Percentiles rank a stretch among this genome's conserved stretches.
phyloP scores from a whole-genome alignment of 2,888 invertebrate genomes.

The Drosophila silvestris region DNA sequence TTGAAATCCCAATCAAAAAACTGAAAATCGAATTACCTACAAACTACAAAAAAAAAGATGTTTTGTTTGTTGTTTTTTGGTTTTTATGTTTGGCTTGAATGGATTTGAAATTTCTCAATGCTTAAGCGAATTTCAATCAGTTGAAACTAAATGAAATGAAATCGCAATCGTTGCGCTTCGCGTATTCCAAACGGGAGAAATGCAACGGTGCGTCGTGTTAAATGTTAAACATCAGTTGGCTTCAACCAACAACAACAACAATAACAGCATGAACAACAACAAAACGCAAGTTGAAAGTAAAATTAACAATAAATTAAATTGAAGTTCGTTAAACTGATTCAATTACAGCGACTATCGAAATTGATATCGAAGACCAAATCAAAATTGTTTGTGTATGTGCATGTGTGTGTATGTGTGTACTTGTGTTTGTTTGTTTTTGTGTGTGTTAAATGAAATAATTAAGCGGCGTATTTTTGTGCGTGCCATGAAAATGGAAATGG shows the following conservation, averaged over 20 bases:
- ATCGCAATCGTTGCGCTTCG: slow-evolving; percentile 50
- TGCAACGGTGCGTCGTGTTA: slow-evolving; percentile 44
- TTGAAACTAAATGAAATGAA: slow-evolving; percentile 45
- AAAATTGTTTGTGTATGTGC: slow-evolving; percentile 2
- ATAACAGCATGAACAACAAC: slow-evolving; percentile 24
- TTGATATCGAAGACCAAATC: slow-evolving; percentile 38
- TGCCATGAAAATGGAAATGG: slow-evolving; percentile 57
- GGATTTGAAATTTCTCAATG: slow-evolving; percentile 14
- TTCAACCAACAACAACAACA: slow-evolving; percentile 12
- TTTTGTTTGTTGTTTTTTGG: background rate
- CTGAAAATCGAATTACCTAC: background rate
- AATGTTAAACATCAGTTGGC: slow-evolving; percentile 34
- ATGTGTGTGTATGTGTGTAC: slow-evolving; percentile 1
- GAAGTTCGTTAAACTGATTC: slow-evolving; percentile 70
- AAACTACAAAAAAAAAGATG: background rate
- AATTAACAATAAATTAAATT: slow-evolving; percentile 60
- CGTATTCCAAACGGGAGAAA: slow-evolving; percentile 33
- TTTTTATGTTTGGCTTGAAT: slow-evolving; percentile 8
- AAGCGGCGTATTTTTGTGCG: slow-evolving; percentile 53
- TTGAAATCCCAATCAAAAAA: background rate
- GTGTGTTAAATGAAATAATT: slow-evolving; percentile 45
- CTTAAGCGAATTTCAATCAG: slow-evolving; percentile 33
- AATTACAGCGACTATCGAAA: slow-evolving; percentile 51
- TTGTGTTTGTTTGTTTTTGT: slow-evolving; percentile 12
- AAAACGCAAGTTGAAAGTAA: slow-evolving; percentile 64